Percentiles rank a stretch among this genome's conserved stretches.
Evolutionary conservation across 2,888 invertebrate genomes (phyloP).

Genomic region (Phlogophora meticulosa): DNA sequence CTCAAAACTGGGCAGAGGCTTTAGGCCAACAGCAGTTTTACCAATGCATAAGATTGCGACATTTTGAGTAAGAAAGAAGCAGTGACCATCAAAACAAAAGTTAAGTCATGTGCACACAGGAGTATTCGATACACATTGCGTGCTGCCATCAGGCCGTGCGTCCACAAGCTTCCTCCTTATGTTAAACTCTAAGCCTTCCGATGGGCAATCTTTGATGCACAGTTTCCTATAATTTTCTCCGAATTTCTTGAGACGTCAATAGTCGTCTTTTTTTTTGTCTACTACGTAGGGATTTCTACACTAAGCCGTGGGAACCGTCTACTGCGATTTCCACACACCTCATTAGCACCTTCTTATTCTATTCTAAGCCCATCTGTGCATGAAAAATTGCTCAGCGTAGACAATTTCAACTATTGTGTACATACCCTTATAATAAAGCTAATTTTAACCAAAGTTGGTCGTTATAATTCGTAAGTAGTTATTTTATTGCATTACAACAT

Average conservation of each 20-base stretch:
- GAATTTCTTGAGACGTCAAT: slow-evolving; percentile 12
- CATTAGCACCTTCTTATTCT: slow-evolving; percentile 46
- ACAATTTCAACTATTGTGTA: slow-evolving; percentile 58
- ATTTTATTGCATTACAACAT: slow-evolving; percentile 67
- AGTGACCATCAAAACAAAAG: slow-evolving; percentile 57
- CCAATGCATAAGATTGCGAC: slow-evolving; percentile 34
- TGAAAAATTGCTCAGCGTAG: slow-evolving; percentile 23
- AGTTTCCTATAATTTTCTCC: slow-evolving; percentile 11
- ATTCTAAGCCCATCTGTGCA: slow-evolving; percentile 23
- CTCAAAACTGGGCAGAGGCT: not conserved
- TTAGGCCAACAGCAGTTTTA: slow-evolving; percentile 14
- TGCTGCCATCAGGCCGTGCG: slow-evolving; percentile 62
- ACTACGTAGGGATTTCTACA: slow-evolving; percentile 28
- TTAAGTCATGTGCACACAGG: slow-evolving; percentile 66
- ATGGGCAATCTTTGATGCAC: slow-evolving; percentile 46
- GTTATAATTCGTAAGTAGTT: slow-evolving; percentile 71
- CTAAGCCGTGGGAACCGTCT: slow-evolving; percentile 18
- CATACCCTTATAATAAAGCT: slow-evolving; percentile 64
- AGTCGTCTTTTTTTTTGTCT: not conserved
- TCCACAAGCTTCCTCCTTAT: slow-evolving; percentile 54
- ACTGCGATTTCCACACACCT: slow-evolving; percentile 21
- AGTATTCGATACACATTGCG: slow-evolving; percentile 64
- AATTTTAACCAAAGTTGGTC: slow-evolving; percentile 71
- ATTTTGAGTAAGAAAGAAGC: slow-evolving; percentile 20
- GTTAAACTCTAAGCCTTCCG: slow-evolving; percentile 30